Percentiles rank a stretch among this genome's conserved stretches.
Evolutionary conservation across 2,113 vertebrate species (phyloP).

Genomic region (Pachyramphus minor): DNA sequence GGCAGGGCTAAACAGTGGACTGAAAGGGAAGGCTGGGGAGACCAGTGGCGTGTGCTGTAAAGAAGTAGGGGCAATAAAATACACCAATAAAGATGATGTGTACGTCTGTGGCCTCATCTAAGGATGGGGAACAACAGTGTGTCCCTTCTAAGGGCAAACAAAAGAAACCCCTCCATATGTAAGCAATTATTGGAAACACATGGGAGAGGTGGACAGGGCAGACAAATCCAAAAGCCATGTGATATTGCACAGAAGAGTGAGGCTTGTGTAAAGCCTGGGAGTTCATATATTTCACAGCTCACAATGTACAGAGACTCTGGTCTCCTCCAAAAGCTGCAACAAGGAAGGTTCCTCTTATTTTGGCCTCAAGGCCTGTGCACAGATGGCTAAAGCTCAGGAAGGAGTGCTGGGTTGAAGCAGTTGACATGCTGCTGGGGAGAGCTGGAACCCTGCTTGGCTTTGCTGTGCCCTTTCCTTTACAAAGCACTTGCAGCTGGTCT

Average conservation of each 20-base stretch:
- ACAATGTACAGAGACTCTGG: not conserved
- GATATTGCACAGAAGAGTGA: not conserved
- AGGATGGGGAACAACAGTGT: conserved; percentile 9
- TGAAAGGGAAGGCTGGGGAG: not conserved
- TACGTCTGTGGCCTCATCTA: not conserved
- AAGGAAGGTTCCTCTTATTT: not conserved
- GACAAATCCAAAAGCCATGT: conserved; percentile 29
- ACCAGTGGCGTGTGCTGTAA: not conserved
- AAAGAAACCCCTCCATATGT: conserved; percentile 37
- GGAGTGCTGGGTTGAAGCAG: not conserved
- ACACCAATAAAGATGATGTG: conserved; percentile 54
- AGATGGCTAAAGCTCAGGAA: not conserved
- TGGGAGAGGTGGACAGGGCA: conserved; percentile 55
- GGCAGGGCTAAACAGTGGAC: not conserved
- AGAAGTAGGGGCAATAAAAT: conserved; percentile 45
- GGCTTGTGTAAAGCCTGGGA: conserved; percentile 22
- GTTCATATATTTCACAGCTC: conserved; percentile 47
- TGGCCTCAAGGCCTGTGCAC: not conserved
- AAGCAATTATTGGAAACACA: conserved; percentile 59
- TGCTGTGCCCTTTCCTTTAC: not conserved
- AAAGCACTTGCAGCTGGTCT: not conserved
- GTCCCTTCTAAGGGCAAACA: conserved; percentile 11
- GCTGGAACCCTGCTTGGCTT: not conserved
- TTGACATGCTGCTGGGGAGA: not conserved
- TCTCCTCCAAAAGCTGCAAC: not conserved